phyloP scores from a whole-genome alignment of 1,140 invertebrate genomes.

The Helicoverpa zea region DNA sequence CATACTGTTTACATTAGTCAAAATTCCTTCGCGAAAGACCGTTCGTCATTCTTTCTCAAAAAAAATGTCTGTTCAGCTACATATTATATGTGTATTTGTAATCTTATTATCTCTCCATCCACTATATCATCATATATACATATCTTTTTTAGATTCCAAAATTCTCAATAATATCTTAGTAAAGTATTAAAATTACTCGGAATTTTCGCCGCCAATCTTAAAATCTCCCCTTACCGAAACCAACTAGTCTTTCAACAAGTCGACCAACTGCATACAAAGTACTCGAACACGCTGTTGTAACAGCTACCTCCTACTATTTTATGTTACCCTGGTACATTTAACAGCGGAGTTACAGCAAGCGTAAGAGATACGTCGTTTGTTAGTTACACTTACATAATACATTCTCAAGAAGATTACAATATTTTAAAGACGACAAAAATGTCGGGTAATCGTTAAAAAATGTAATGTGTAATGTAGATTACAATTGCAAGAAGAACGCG shows the following conservation, averaged over 20 bases:
- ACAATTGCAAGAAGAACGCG: neutral
- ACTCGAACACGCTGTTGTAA: neutral
- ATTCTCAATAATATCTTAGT: too few relatives aligned
- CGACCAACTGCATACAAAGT: neutral
- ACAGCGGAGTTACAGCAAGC: slow-evolving; percentile 1
- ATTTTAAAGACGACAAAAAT: neutral
- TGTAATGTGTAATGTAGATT: neutral
- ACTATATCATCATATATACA: too few relatives aligned
- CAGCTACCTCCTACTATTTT: slow-evolving; percentile 3
- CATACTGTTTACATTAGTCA: neutral
- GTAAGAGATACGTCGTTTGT: neutral
- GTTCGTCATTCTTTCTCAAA: neutral
- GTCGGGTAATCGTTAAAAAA: neutral
- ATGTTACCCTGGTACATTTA: slow-evolving; percentile 13
- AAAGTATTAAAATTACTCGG: too few relatives aligned
- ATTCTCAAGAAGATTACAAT: neutral
- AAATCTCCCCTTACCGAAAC: neutral
- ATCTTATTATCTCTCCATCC: too few relatives aligned
- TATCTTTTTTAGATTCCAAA: too few relatives aligned
- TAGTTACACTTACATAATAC: slow-evolving; percentile 22
- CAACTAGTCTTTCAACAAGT: slow-evolving; percentile 4
- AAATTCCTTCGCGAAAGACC: neutral
- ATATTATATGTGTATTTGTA: neutral
- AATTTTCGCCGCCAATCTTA: neutral
- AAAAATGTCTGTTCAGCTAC: neutral